Evolutionary conservation across 2,113 vertebrate genomes (phyloP).

Genomic region (Cranoglanis bouderius): DNA sequence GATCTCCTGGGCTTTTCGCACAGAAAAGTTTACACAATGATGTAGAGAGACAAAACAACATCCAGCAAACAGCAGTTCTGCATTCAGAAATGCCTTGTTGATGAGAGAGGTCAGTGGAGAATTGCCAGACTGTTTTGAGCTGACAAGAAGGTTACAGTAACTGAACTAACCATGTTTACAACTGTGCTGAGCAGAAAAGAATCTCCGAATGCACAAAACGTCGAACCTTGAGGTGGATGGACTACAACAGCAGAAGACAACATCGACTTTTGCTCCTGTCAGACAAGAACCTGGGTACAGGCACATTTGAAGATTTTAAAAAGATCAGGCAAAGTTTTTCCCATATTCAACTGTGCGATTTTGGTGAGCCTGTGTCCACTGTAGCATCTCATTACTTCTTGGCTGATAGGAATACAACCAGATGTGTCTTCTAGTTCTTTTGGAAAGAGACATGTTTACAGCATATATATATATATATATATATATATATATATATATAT

Average conservation of each 20-base stretch:
- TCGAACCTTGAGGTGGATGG: background rate
- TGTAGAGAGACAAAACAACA: background rate
- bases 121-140: background rate
- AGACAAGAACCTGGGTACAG: background rate
- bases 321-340: background rate
- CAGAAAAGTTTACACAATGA: background rate
- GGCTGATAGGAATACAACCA: background rate
- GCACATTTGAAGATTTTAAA: background rate
- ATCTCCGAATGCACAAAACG: background rate
- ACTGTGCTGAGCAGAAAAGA: background rate
- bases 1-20: background rate
- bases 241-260: background rate
- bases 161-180: background rate
- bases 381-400: background rate
- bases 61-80: background rate
- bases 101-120: background rate
- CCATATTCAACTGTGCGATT: background rate
- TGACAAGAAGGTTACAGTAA: background rate
- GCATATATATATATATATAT: too few relatives aligned
- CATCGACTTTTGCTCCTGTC: background rate
- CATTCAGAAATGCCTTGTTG: background rate
- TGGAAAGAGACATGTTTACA: background rate
- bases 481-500: too few relatives aligned
- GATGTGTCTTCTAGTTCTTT: background rate
- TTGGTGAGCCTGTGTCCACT: background rate